A percentile compares a stretch with the other conserved stretches of the same genome.
These are phyloP conservation scores for Cremastinae sp. DNA, from an alignment of 2,888 invertebrate genomes.

Conservation along the genomic window DNA sequence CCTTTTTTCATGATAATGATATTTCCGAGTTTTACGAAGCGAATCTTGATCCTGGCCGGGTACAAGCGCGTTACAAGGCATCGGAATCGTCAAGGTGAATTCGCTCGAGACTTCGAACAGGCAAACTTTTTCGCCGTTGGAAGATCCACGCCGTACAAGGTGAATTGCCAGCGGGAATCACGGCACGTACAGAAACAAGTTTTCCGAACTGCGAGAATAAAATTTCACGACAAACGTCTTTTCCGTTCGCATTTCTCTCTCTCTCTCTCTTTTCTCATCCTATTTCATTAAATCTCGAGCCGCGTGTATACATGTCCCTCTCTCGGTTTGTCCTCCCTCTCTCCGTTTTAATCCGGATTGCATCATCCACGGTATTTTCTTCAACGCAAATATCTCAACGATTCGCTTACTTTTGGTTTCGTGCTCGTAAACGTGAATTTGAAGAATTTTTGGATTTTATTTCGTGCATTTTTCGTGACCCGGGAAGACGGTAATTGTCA, in stretches of 20 bases:
- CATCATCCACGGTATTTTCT: slow-evolving; percentile 24
- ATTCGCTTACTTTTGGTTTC: not conserved
- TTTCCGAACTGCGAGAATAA: slow-evolving; percentile 52
- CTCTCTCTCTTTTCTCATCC: slow-evolving; percentile 1
- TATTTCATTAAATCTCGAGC: slow-evolving; percentile 23
- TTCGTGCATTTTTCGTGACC: not conserved
- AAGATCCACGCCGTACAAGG: slow-evolving; percentile 53
- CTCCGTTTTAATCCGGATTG: slow-evolving; percentile 25
- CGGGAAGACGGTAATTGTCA: too few relatives aligned
- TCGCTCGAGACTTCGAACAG: slow-evolving; percentile 62
- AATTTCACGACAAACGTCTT: slow-evolving; percentile 49
- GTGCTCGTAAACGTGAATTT: not conserved
- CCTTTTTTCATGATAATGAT: slow-evolving; percentile 65
- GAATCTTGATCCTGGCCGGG: slow-evolving; percentile 65
- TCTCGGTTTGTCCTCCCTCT: slow-evolving; percentile 26
- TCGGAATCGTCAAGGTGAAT: slow-evolving; percentile 54
- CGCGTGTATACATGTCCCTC: not conserved
- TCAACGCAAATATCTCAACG: slow-evolving; percentile 3
- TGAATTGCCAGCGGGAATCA: slow-evolving; percentile 63
- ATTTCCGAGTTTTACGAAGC: slow-evolving; percentile 66
- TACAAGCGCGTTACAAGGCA: slow-evolving; percentile 21
- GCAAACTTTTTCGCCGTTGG: slow-evolving; percentile 59
- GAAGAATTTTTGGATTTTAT: not conserved
- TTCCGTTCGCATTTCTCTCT: slow-evolving; percentile 8
- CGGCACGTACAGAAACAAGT: slow-evolving; percentile 60